Conservation (phyloP, 2,797 vertebrate genomes). For the Okamejei kenojei region DNA sequence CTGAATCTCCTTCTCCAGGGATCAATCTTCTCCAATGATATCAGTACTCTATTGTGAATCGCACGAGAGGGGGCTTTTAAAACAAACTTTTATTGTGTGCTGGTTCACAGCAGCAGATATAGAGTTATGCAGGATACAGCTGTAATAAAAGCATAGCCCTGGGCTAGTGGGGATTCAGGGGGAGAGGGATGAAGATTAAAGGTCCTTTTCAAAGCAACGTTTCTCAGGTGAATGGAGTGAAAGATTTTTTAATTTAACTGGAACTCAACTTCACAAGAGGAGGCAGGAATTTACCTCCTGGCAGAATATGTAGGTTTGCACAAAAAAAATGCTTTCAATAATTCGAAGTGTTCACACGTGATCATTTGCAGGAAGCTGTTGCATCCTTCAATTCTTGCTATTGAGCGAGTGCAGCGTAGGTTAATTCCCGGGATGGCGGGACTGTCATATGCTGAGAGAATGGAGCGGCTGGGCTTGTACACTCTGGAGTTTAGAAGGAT, state of each 20-base stretch:
- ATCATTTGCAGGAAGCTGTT: not conserved
- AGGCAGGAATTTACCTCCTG: not conserved
- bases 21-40: not conserved
- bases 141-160: not conserved
- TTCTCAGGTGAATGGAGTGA: not conserved
- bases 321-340: not conserved
- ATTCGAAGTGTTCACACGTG: not conserved
- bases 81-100: not conserved
- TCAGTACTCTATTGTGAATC: not conserved
- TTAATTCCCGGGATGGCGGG: too few relatives aligned
- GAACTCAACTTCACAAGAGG: constrained; percentile 21
- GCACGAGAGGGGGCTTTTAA: not conserved
- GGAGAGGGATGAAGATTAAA: not conserved
- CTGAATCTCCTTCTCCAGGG: not conserved
- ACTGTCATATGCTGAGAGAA: too few relatives aligned
- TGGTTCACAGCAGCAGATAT: not conserved
- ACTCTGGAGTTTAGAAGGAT: too few relatives aligned
- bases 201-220: not conserved
- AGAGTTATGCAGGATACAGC: constrained; percentile 19
- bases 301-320: not conserved
- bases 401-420: too few relatives aligned
- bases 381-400: too few relatives aligned
- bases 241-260: not conserved
- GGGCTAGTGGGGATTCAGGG: not conserved
- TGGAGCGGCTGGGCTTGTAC: too few relatives aligned